A percentile compares a stretch with the other conserved stretches of the same genome.
Evolutionary conservation across 2,888 invertebrate species (phyloP).

Genomic region (Parnassius glacialis): DNA sequence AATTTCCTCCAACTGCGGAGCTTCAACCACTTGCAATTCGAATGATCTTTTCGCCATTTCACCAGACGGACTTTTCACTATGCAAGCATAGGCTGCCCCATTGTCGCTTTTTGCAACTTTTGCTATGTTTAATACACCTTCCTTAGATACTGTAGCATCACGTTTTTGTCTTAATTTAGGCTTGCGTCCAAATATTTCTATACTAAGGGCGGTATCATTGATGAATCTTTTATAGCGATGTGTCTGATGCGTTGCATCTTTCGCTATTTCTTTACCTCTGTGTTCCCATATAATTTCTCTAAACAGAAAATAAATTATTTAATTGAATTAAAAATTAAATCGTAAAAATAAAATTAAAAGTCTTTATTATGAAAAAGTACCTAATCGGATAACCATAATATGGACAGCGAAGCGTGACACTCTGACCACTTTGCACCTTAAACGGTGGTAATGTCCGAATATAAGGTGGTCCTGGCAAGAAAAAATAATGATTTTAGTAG

Average conservation of each 20-base stretch:
- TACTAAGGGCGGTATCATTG: conserved; percentile 53
- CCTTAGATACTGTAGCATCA: conserved; percentile 51
- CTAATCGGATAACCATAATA: conserved; percentile 92
- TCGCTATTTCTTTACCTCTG: conserved; percentile 68
- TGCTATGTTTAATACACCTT: conserved; percentile 81
- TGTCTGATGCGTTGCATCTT: conserved; percentile 51
- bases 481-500: conserved; percentile 26
- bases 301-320: conserved; percentile 33
- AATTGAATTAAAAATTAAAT: not conserved
- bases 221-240: conserved; percentile 61
- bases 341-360: not conserved
- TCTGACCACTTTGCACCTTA: conserved; percentile 89
- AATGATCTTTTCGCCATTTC: conserved; percentile 87
- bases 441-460: conserved; percentile 87
- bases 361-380: conserved; percentile 40
- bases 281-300: conserved; percentile 77
- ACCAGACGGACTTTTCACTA: conserved; percentile 87
- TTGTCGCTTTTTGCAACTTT: conserved; percentile 84
- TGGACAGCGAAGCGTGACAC: conserved; percentile 88
- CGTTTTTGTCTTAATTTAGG: conserved; percentile 72
- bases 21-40: conserved; percentile 86
- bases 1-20: conserved; percentile 92
- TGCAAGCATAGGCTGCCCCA: conserved; percentile 89
- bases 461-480: conserved; percentile 84
- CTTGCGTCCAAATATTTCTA: conserved; percentile 73